Conservation (phyloP, 2,888 invertebrate species). For the Galeruca laticollis region DNA sequence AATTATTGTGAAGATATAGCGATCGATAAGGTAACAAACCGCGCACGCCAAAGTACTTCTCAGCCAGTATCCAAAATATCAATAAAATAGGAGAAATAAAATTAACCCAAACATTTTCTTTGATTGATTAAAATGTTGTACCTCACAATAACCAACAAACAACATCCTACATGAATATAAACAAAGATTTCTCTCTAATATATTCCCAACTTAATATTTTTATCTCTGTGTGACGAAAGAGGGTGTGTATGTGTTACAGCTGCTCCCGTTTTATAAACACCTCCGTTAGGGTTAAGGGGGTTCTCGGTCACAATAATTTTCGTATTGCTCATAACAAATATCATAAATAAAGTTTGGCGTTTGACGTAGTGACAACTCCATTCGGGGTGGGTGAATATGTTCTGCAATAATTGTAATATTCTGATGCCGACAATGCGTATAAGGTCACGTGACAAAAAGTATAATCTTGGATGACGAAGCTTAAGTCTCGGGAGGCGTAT, state of each 20-base stretch:
- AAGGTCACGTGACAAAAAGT: constrained; percentile 60
- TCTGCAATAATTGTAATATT: constrained; percentile 59
- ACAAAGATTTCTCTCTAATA: constrained; percentile 13
- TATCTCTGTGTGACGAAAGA: constrained; percentile 13
- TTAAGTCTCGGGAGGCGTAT: constrained; percentile 1
- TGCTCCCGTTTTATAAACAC: constrained; percentile 24
- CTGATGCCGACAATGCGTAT: constrained; percentile 55
- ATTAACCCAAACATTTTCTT: neutral
- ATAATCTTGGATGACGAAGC: constrained; percentile 29
- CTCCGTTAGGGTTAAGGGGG: constrained; percentile 11
- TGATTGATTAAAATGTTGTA: neutral
- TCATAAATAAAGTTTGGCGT: constrained; percentile 55
- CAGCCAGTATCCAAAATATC: too few relatives aligned
- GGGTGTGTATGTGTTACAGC: constrained; percentile 15
- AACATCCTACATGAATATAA: neutral
- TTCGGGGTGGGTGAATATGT: constrained; percentile 58
- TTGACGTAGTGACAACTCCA: constrained; percentile 59
- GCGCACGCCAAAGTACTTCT: too few relatives aligned
- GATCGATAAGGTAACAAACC: too few relatives aligned
- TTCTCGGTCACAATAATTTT: constrained; percentile 14
- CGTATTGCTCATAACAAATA: constrained; percentile 54
- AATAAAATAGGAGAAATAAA: too few relatives aligned
- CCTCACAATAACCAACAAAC: constrained; percentile 5
- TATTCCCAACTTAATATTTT: constrained; percentile 15
- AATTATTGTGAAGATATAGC: too few relatives aligned